Evolutionary conservation across 2,113 vertebrate genomes (phyloP), one percentile per base, ranked within the genome.

Genomic region (Podarcis muralis): DNA sequence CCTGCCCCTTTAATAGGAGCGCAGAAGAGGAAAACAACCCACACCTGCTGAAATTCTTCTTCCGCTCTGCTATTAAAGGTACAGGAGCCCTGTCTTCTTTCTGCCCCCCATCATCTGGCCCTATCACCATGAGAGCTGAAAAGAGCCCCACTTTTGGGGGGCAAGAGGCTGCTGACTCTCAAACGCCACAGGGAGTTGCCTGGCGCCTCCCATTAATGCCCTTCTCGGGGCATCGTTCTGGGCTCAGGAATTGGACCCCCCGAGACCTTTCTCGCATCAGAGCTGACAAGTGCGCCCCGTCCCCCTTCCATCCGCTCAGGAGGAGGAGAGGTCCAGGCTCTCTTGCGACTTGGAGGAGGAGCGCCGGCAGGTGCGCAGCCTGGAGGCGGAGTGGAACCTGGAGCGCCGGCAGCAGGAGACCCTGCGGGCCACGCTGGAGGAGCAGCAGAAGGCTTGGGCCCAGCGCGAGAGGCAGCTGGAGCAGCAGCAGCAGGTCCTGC

Each of bases 391-490:
- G 48, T 88, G 85, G 76, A 93, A 96, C 0, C 91, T 90, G 69
- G 95, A 93, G 1, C 88, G 11, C 5, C 86, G 82, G 5, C 94
- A 95, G 77, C 78, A 94, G 75, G 95, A 95, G 65, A 43, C 84
- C 0, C 91, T 97, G 72, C 91, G 88, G 35, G 81, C 87, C n/a
- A 86, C 91, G 16, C 82, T 97, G 35, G 91, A 95, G 35, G 92
- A 97, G 65, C 94, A 96, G 71, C 92, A 88, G 16, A 93, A 89
- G 65, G 53, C 74, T 9, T 89, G 95, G 93, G 85, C 83, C 81
- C 89, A 92, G 77, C 93, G 94, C 35, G 95, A 96, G 75, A 90
- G 69, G 48, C 91, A 96, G 83, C 93, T 97, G 40, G 94, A 96
- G 88, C 94, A 96, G 15, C 90, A 80, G 40, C 83, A 69, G 59